Evolutionary conservation across 2,888 invertebrate genomes (phyloP), one percentile per base, ranked within the genome.

Genomic region (Carpatolechia fugitivella): DNA sequence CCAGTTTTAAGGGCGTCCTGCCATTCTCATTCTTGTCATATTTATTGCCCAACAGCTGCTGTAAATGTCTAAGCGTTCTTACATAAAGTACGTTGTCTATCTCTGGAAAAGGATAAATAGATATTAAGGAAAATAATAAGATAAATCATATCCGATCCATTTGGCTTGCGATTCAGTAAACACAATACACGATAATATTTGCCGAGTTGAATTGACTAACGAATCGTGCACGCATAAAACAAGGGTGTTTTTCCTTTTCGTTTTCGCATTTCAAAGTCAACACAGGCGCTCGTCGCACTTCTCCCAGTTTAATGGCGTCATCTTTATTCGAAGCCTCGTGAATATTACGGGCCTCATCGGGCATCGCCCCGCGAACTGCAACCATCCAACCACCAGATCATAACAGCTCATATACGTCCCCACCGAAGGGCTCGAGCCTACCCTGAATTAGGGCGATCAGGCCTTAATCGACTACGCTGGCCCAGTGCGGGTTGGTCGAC

Each of bases 261-360:
- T 75, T 72, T 75, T 72, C 71, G 70, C 68, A 64, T 72, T 76
- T 74, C 71, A 69, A 70, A 76, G 72, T 75, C 70, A 70, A 70
- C 68, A 70, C 60, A 56, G 63, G 61, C 63, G 67, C 66, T 62
- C 70, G 71, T 72, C 69, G 68, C 70, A 66, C 69, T 67, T 60
- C 63, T 69, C 62, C 57, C 59, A 60, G 60, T 64, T 59, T 76
- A 78, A 77, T 74, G 68, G 66, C 69, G 66, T 69, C 70, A 75
- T 76, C 72, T 74, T 74, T 74, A 74, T 74, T 76, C 68, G 66
- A 69, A 65, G 59, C 62, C 58, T 64, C 65, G 61, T 69, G 66
- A 72, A 73, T 69, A 70, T 71, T 69, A 65, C 66, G 59, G 60
- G 63, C 59, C 49, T n/a, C 40, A 11, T 18, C 40, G 40, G 40